These are phyloP conservation scores for Geococcyx californianus DNA, from an alignment of 2,113 vertebrate genomes.

Conservation along the genomic window DNA sequence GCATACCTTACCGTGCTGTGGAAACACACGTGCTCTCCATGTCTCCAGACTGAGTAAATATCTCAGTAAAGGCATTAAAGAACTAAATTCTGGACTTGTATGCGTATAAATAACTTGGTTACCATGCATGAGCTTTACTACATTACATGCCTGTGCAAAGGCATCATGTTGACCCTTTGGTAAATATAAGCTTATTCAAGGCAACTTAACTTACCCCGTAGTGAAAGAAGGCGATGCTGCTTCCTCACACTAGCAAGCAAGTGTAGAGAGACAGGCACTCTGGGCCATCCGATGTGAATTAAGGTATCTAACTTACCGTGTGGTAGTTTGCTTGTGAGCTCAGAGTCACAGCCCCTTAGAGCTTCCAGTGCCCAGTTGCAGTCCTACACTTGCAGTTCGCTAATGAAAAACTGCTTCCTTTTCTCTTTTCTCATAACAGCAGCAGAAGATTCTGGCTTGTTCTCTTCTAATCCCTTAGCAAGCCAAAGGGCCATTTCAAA, in stretches of 20 bases:
- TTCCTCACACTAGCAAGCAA: neutral
- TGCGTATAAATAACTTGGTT: neutral
- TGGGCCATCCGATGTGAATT: neutral
- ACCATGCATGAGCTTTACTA: neutral
- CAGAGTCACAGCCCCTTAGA: neutral
- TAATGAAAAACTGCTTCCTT: neutral
- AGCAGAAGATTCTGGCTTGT: neutral
- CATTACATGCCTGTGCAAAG: neutral
- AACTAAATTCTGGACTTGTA: neutral
- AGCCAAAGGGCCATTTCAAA: neutral
- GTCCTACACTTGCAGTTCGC: neutral
- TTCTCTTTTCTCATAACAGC: neutral
- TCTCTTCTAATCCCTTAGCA: neutral
- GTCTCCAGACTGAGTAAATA: neutral
- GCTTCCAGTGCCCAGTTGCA: neutral
- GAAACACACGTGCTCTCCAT: neutral
- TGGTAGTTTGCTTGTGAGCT: neutral
- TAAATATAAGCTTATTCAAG: neutral
- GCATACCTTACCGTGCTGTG: neutral
- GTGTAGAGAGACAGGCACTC: neutral
- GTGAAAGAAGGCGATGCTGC: neutral
- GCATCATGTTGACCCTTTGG: neutral
- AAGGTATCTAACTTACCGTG: neutral
- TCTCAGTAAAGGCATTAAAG: neutral
- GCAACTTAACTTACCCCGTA: neutral